Evolutionary conservation across 1,140 invertebrate species (phyloP).

Genomic region (Coptotermes formosanus): DNA sequence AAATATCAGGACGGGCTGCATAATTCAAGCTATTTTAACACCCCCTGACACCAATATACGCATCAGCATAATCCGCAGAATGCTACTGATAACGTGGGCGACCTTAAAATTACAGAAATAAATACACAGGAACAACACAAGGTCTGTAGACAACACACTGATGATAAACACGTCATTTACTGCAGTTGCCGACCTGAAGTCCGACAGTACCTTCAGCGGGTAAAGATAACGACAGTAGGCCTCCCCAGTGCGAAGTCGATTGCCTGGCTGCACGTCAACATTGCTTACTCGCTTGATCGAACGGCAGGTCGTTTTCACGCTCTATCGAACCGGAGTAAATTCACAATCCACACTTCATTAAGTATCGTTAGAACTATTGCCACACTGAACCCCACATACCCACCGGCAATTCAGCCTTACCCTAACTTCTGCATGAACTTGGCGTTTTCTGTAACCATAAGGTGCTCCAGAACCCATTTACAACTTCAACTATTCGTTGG

Average conservation of each 20-base stretch:
- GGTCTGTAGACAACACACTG: not conserved
- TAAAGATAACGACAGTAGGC: not conserved
- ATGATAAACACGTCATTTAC: not conserved
- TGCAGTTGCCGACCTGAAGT: not conserved
- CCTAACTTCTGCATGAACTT: no score
- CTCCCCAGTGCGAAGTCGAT: not conserved
- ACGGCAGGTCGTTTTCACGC: not conserved
- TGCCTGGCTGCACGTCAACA: not conserved
- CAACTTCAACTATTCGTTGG: no score
- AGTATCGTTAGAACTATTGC: not conserved
- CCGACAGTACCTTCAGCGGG: not conserved
- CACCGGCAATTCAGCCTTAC: no score
- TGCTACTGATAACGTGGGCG: no score
- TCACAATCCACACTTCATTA: not conserved
- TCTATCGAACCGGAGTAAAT: constrained; percentile 5
- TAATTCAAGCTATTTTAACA: no score
- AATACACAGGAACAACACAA: no score
- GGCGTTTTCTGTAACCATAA: no score
- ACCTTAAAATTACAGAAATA: no score
- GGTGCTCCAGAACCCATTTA: no score
- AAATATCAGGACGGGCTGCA: no score
- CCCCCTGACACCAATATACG: no score
- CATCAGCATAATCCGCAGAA: no score
- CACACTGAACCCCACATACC: not conserved
- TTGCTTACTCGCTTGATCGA: not conserved